Base-by-base conservation (phyloP, 37 sponge, comb jelly and placozoan species). In the Haliclona indistincta region DNA sequence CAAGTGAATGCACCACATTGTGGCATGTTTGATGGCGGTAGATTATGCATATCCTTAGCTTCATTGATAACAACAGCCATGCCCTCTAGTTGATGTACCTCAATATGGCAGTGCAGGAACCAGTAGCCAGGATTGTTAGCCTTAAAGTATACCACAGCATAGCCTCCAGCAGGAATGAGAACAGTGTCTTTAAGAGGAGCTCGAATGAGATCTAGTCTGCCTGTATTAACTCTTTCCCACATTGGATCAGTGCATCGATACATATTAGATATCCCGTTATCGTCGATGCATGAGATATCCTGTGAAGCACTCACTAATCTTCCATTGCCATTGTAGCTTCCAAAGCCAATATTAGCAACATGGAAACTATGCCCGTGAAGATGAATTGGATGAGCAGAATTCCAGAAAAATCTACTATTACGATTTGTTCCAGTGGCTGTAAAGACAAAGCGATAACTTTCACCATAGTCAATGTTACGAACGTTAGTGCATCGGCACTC, bases 51-150 rank as follows among this genome's bases (percentile, higher is more conserved):
- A 42, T 78, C 38, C 41, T 28, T 56, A 34, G 52, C 43, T 2
- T 89, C 90, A 32, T 79, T 74, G 3, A 94, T 67, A 30, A 94
- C 35, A 15, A 86, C 62, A 15, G 83, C 83, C 94, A 94, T 94
- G 13, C 90, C 94, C 54, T 84, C 83, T 43, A 88, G 38, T 23
- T 85, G 90, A 68, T 96, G 90, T 10, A 71, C 33, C 58, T 92
- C 90, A 54, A 92, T 86, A 71, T 96, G 96, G 58, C 93, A 96
- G 79, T 96, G 96, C 37, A 92, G 60, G 42, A 96, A 91, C 96
- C 96, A 96, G 64, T 79, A 78, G 38, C 96, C 96, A 22, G 96
- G 96, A 78, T 92, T 96, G 74, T 89, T 78, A 4, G 93, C 72
- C 20, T 54, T 72, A 44, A 92, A 81, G 53, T 83, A 83, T 41